Evolutionary conservation across 2,888 invertebrate genomes (phyloP).

Genomic region (Epirrita christyi): DNA sequence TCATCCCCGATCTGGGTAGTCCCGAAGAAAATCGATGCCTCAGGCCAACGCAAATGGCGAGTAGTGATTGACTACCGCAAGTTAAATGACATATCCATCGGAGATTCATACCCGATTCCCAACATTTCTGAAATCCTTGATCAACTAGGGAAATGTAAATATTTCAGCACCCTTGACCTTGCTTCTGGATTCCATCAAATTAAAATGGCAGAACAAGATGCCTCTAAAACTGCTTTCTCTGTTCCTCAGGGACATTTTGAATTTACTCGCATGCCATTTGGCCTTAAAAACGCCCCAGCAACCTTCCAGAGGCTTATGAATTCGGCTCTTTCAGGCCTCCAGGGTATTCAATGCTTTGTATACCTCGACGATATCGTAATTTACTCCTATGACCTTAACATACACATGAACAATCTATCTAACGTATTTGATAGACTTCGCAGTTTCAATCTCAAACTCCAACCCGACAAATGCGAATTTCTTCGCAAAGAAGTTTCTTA

Average conservation of each 20-base stretch:
- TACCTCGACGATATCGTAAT: conserved; percentile 8
- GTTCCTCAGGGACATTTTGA: not conserved
- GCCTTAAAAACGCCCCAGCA: too few relatives aligned
- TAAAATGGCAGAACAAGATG: not conserved
- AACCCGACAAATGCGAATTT: too few relatives aligned
- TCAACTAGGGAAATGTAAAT: not conserved
- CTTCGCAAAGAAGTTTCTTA: too few relatives aligned
- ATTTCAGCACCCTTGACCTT: not conserved
- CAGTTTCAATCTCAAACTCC: not conserved
- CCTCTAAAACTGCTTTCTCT: not conserved
- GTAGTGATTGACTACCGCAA: too few relatives aligned
- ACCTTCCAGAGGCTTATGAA: too few relatives aligned
- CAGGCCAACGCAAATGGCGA: conserved; percentile 4
- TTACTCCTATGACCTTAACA: conserved; percentile 2
- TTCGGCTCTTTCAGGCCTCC: too few relatives aligned
- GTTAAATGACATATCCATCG: not conserved
- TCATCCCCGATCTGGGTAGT: too few relatives aligned
- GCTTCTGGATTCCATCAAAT: too few relatives aligned
- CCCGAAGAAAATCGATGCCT: conserved; percentile 27
- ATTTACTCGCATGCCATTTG: conserved; percentile 1
- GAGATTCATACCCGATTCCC: not conserved
- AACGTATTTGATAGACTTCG: conserved; percentile 5
- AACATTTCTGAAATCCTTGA: too few relatives aligned
- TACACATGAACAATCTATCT: not conserved
- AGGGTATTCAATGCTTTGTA: too few relatives aligned